Conservation (phyloP, 2,888 invertebrate species). For the Hecatera dysodea region DNA sequence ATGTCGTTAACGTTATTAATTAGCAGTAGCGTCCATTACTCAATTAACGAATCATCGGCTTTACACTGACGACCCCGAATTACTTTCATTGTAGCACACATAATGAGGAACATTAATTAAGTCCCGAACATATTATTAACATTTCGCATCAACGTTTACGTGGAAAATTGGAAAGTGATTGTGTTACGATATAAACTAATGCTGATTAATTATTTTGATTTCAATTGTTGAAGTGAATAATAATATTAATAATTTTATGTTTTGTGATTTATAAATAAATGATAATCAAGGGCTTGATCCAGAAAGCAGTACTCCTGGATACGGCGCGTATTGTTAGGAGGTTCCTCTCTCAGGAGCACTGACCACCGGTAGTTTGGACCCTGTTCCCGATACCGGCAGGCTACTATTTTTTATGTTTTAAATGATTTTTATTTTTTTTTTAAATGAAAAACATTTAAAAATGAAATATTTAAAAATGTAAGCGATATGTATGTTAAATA, state of each 20-base stretch:
- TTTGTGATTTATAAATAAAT: too few species aligned
- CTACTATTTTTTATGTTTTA: too few species aligned
- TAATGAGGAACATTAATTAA: slow-evolving; percentile 28
- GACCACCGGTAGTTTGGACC: too few species aligned
- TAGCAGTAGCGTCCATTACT: slow-evolving; percentile 18
- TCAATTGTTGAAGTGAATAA: neutral
- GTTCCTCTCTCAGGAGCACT: too few species aligned
- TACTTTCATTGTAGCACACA: slow-evolving; percentile 27
- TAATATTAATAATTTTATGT: neutral
- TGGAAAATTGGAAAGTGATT: slow-evolving; percentile 14
- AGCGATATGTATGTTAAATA: too few species aligned
- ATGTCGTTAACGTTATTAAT: slow-evolving; percentile 29
- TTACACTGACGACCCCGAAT: slow-evolving; percentile 16
- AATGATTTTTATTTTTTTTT: too few species aligned
- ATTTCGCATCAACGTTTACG: neutral
- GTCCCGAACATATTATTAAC: slow-evolving; percentile 9
- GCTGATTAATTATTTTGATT: slow-evolving; percentile 4
- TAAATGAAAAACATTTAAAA: too few species aligned
- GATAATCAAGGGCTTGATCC: too few species aligned
- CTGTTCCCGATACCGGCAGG: too few species aligned
- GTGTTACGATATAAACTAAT: slow-evolving; percentile 2
- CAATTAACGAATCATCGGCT: slow-evolving; percentile 36
- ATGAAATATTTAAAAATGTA: too few species aligned
- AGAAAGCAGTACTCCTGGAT: too few species aligned
- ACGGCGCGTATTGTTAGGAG: too few species aligned